Conservation (phyloP, 2,113 vertebrate genomes). For the Chloropsis cyanopogon region DNA sequence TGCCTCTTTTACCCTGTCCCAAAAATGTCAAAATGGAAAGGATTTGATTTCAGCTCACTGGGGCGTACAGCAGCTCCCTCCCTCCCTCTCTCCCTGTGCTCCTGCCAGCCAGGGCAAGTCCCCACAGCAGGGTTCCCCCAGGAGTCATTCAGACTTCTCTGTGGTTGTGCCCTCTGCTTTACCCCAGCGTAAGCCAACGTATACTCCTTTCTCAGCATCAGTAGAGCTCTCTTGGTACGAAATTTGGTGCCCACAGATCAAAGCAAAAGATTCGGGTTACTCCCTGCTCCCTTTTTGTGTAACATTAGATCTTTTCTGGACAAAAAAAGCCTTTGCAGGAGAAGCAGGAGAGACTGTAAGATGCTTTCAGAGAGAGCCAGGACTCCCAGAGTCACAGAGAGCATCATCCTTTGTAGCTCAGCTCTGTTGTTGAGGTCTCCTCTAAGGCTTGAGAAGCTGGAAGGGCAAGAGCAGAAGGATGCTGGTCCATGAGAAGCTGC, state of each 20-base stretch:
- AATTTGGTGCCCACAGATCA: neutral
- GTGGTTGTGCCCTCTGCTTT: neutral
- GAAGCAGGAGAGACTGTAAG: neutral
- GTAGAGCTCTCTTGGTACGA: accelerated
- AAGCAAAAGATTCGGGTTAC: neutral
- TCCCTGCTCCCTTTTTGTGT: neutral
- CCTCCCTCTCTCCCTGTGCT: neutral
- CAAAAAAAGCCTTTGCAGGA: neutral
- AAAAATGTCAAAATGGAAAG: neutral
- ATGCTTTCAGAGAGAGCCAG: neutral
- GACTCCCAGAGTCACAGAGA: neutral
- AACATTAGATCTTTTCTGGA: neutral
- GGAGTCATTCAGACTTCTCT: neutral
- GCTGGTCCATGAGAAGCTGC: neutral
- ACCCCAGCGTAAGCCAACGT: neutral
- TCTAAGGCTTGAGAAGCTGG: neutral
- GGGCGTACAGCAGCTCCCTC: neutral
- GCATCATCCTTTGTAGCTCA: neutral
- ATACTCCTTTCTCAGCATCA: neutral
- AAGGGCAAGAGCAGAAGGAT: neutral
- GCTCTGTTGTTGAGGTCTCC: neutral
- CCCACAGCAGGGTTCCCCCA: neutral
- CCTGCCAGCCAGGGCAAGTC: neutral
- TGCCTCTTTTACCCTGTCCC: neutral
- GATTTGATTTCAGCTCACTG: neutral